These are phyloP conservation scores for Cliona cf. orientalis DNA, from an alignment of 37 sponge, comb jelly and placozoan species.

Conservation along the genomic window DNA sequence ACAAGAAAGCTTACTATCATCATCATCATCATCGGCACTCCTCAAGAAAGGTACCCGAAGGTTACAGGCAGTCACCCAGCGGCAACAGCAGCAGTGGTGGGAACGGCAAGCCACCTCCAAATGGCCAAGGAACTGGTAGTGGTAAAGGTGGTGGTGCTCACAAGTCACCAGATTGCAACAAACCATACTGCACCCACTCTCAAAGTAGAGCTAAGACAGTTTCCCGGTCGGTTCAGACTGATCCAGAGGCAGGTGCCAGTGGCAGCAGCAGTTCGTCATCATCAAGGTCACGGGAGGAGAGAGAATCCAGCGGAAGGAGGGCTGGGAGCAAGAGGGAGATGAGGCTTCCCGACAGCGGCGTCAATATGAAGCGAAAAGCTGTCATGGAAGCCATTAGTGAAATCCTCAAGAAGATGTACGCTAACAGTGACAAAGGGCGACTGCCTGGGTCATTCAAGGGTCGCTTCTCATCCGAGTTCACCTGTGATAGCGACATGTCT, in stretches of 20 bases:
- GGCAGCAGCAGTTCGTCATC: neutral
- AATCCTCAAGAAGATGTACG: slow-evolving; percentile 77
- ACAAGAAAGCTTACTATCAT: neutral
- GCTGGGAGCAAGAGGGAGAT: neutral
- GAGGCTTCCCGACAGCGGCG: slow-evolving; percentile 50
- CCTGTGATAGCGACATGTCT: slow-evolving; percentile 65
- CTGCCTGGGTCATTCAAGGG: slow-evolving; percentile 73
- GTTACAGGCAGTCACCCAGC: no score
- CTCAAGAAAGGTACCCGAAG: no score
- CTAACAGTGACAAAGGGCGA: slow-evolving; percentile 58
- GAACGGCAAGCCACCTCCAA: no score
- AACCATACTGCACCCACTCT: neutral
- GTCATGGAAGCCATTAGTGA: slow-evolving; percentile 79
- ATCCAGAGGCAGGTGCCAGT: neutral
- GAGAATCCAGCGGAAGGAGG: neutral
- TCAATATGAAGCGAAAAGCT: slow-evolving; percentile 73
- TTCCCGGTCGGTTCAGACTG: slow-evolving; percentile 27
- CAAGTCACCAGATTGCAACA: neutral
- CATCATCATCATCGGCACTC: neutral
- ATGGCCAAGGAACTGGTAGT: neutral
- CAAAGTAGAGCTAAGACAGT: neutral
- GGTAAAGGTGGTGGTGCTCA: neutral
- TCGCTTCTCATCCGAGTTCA: slow-evolving; percentile 75
- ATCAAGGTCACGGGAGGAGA: neutral
- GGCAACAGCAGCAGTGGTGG: neutral